Evolutionary conservation across 2,113 vertebrate genomes (phyloP).

Genomic region (Axis porcinus): DNA sequence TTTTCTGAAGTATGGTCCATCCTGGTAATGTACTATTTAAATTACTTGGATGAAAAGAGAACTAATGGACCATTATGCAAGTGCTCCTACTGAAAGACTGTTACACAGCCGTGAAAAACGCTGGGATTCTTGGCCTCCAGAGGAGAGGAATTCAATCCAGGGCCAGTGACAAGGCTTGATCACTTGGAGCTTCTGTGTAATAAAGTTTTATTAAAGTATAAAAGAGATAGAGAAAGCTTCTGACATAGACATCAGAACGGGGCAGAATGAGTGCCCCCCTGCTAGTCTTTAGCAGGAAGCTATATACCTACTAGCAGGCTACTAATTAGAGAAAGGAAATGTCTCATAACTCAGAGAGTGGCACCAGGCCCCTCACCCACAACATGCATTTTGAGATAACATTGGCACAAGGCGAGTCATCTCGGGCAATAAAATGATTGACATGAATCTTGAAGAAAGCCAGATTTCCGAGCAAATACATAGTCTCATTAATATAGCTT

Average conservation of each 20-base stretch:
- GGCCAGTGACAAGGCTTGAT: neutral
- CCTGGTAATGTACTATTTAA: too few species aligned
- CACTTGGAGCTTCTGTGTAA: neutral
- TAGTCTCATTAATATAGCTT: neutral
- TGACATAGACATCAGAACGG: neutral
- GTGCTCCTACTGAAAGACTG: neutral
- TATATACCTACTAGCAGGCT: neutral
- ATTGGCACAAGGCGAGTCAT: neutral
- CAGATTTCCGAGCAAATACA: neutral
- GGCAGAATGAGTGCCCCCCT: neutral
- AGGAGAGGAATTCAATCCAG: neutral
- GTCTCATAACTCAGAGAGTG: neutral
- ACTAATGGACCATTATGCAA: neutral
- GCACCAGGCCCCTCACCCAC: neutral
- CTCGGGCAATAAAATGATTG: neutral
- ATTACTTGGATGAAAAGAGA: neutral
- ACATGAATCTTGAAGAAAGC: neutral
- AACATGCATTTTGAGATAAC: neutral
- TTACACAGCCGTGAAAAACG: fast-evolving
- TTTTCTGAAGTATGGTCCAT: neutral
- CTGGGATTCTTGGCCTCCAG: neutral
- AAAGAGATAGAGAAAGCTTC: neutral
- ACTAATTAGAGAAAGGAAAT: neutral
- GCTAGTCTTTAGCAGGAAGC: neutral
- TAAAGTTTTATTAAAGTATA: neutral